Base-by-base conservation (phyloP, 1,140 invertebrate genomes). In the Manduca sexta region DNA sequence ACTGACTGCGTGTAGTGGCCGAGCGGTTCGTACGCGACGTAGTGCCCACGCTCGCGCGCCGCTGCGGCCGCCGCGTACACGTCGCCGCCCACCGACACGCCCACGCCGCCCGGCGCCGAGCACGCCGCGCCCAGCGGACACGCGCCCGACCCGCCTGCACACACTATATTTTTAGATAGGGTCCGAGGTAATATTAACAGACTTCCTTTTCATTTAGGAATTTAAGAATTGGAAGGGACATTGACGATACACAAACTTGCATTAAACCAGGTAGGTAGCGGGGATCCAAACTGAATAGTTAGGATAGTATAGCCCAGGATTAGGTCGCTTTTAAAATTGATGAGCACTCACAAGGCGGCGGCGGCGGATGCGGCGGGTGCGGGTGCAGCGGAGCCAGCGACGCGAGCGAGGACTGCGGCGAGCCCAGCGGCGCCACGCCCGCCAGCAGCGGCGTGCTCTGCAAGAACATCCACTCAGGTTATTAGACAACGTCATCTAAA, bases 21-120 rank as follows among this genome's bases (percentile, higher is more conserved):
- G 1, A 86, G 69, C 33, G 84, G 82, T 46, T 86, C 84, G 48
- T 86, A 86, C 3, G 84, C 84, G 15, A 86, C 84, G 51, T 86
- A 86, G 63, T 86, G 81, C n/a, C 84, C 84, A 2, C 82, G 56
- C 63, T 86, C 84, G 3, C 80, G 50, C 10, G 79, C 80, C 38
- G 77, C 77, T 38, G 63, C 74, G 14, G 77, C 77, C 39, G 63
- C 74, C 16, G 81, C 80, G 72, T 79, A 80, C 49, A 81, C 54
- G 62, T 81, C 67, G 17, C 8, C 35, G 31, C 43, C 48, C 35
- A 21, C 35, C 5, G 40, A 14, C 18, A 13, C 18, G 43, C 21
- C 42, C 17, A 18, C 58, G 44, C 13, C 49, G 45, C 16, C 45
- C 42, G 39, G 34, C 46, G 49, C 57, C 21, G 52, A 53, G 56